phyloP scores from a whole-genome alignment of 2,797 vertebrate genomes.

The Gambelia wislizenii region DNA sequence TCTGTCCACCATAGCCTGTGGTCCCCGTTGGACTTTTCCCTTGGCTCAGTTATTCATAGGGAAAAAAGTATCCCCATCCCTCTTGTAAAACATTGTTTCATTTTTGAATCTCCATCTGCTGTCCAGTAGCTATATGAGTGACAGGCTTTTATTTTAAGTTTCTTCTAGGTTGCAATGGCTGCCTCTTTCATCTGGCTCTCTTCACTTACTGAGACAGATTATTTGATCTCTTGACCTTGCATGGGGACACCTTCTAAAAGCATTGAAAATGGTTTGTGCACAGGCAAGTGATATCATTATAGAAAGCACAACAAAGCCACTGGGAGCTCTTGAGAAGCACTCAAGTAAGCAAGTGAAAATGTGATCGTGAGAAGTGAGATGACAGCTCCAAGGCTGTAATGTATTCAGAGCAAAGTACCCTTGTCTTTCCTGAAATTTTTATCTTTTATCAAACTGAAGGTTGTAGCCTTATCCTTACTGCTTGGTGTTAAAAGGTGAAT shows the following conservation, averaged over 20 bases:
- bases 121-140: not conserved
- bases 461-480: not conserved
- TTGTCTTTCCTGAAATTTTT: conserved; percentile 22
- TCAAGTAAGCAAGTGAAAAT: conserved; percentile 52
- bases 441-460: conserved; percentile 10
- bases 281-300: conserved; percentile 15
- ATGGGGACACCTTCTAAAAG: conserved; percentile 34
- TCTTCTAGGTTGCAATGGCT: not conserved
- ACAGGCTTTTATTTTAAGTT: not conserved
- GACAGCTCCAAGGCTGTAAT: conserved; percentile 21
- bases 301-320: conserved; percentile 15
- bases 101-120: conserved; percentile 16
- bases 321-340: conserved; percentile 37
- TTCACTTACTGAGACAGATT: conserved; percentile 54
- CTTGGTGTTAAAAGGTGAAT: conserved; percentile 26
- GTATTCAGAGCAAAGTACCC: conserved; percentile 31
- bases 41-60: not conserved
- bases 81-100: not conserved
- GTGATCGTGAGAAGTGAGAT: conserved; percentile 51
- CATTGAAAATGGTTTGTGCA: conserved; percentile 44
- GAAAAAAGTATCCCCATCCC: not conserved
- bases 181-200: conserved; percentile 30
- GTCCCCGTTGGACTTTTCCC: not conserved
- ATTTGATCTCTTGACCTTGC: conserved; percentile 53
- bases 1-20: not conserved